phyloP scores from a whole-genome alignment of 2,113 vertebrate genomes.

The Kobus ellipsiprymnus region DNA sequence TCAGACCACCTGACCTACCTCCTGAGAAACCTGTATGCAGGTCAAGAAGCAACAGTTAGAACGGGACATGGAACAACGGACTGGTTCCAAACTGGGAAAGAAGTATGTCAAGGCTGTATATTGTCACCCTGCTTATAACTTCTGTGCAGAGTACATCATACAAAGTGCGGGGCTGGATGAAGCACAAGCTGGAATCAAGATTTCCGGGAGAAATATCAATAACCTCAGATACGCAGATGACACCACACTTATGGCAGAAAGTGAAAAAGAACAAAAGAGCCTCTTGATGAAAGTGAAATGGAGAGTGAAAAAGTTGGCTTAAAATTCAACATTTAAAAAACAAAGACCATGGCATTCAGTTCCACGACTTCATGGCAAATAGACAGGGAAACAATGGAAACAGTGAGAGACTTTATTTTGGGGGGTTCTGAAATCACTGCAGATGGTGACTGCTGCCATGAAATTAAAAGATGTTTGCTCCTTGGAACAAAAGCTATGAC shows the following conservation, averaged over 20 bases:
- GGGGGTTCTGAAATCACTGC: not conserved
- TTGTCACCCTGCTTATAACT: not conserved
- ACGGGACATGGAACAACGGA: not conserved
- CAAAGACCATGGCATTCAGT: not conserved
- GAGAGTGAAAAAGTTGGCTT: not conserved
- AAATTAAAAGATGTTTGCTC: not conserved
- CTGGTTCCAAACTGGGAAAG: not conserved
- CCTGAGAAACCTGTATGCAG: not conserved
- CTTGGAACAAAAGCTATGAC: not conserved
- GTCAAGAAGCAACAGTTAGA: not conserved
- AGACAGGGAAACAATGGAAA: not conserved
- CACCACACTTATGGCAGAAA: not conserved
- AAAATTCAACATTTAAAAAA: not conserved
- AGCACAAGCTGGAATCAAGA: not conserved
- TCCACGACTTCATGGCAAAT: not conserved
- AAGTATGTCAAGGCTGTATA: not conserved
- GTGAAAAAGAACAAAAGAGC: not conserved
- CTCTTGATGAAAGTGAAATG: not conserved
- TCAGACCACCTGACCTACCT: not conserved
- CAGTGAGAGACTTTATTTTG: not conserved
- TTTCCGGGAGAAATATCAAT: not conserved
- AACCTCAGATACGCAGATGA: not conserved
- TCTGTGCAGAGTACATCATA: not conserved
- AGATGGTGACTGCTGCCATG: not conserved
- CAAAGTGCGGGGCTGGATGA: rapidly evolving